phyloP scores from a whole-genome alignment of 2,888 invertebrate genomes.

The Zeuzera pyrina region DNA sequence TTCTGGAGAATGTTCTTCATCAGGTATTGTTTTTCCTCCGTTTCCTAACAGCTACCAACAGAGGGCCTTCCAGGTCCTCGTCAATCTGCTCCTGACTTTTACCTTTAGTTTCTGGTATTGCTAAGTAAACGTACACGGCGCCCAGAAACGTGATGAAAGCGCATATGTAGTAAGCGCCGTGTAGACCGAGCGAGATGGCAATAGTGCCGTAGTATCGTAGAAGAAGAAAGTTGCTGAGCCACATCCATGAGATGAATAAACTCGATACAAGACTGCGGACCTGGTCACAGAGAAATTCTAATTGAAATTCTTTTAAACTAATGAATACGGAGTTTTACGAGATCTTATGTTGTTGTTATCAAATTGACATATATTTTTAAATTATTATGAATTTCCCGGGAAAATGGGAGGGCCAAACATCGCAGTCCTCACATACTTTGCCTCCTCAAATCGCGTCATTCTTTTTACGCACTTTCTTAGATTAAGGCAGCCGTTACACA shows the following conservation, averaged over 20 bases:
- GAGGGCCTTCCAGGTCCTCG: conserved; percentile 41
- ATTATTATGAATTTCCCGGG: too few species aligned
- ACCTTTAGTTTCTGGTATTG: conserved; percentile 54
- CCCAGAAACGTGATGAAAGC: conserved; percentile 50
- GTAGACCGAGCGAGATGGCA: conserved; percentile 47
- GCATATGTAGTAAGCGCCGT: conserved; percentile 55
- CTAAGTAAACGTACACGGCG: conserved; percentile 40
- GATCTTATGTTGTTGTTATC: too few species aligned
- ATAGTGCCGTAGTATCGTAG: conserved; percentile 57
- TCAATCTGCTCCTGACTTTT: conserved; percentile 49
- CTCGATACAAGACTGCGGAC: conserved; percentile 60
- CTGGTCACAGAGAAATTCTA: conserved; percentile 29
- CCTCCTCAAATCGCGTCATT: too few species aligned
- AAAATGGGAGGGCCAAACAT: too few species aligned
- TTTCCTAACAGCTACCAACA: conserved; percentile 24
- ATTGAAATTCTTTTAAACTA: too few species aligned
- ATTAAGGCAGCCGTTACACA: too few species aligned
- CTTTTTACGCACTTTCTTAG: too few species aligned
- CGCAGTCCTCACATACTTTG: too few species aligned
- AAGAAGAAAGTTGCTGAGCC: conserved; percentile 56
- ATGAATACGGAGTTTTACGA: too few species aligned
- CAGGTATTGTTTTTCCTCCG: conserved; percentile 31
- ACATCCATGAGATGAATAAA: conserved; percentile 60
- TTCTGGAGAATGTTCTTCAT: conserved; percentile 32
- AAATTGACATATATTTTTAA: too few species aligned